Evolutionary conservation across 2,888 invertebrate genomes (phyloP).

Genomic region (Eupeodes luniger): DNA sequence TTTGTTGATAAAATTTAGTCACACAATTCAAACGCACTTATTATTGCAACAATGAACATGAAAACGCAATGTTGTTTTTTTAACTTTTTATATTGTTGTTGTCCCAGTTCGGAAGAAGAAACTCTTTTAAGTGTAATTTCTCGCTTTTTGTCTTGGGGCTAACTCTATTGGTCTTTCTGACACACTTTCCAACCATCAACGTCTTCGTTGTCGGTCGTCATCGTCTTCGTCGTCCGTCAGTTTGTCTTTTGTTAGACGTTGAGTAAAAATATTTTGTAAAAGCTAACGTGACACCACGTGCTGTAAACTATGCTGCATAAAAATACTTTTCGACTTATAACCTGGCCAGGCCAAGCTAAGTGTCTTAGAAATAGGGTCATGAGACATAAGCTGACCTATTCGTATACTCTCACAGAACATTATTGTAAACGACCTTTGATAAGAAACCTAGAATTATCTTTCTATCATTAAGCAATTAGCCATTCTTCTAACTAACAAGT

Average conservation of each 20-base stretch:
- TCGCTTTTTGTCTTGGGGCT: constrained; percentile 17
- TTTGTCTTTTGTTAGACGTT: not conserved
- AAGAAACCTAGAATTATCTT: constrained; percentile 37
- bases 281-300: constrained; percentile 67
- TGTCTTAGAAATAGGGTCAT: constrained; percentile 42
- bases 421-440: constrained; percentile 37
- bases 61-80: constrained; percentile 27
- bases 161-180: constrained; percentile 41
- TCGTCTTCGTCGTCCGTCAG: not conserved
- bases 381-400: constrained; percentile 52
- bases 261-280: constrained; percentile 44
- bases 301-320: constrained; percentile 49
- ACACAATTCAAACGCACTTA: constrained; percentile 36
- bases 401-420: not conserved
- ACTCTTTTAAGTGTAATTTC: constrained; percentile 64
- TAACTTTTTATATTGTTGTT: not conserved
- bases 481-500: not conserved
- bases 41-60: constrained; percentile 62
- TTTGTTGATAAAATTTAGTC: constrained; percentile 36
- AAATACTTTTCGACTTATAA: constrained; percentile 45
- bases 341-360: not conserved
- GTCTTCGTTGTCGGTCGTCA: not conserved
- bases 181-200: constrained; percentile 66
- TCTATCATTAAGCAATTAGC: constrained; percentile 26
- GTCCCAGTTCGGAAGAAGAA: constrained; percentile 41